phyloP scores from a whole-genome alignment of 2,113 vertebrate species.

The Thymallus thymallus region DNA sequence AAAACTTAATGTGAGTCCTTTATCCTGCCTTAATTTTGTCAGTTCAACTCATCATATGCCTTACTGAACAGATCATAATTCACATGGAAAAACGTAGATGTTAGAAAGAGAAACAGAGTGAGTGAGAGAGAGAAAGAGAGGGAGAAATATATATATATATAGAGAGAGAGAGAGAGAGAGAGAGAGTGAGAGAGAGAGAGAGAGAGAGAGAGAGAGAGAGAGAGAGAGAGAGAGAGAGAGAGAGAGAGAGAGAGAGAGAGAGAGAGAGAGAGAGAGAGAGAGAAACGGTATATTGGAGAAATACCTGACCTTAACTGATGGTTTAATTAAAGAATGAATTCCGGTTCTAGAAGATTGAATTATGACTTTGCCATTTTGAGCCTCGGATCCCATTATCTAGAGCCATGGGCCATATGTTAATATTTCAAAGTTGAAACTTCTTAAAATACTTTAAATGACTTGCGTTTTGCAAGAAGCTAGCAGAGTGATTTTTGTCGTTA shows the following conservation, averaged over 20 bases:
- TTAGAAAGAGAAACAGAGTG: background rate
- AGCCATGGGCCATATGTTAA: slow-evolving; percentile 61
- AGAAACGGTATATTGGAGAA: slow-evolving; percentile 36
- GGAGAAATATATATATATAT: too few species aligned
- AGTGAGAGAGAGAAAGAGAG: too few species aligned
- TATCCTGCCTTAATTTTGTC: slow-evolving; percentile 47
- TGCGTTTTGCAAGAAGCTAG: slow-evolving; percentile 25
- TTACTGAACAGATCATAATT: slow-evolving; percentile 63
- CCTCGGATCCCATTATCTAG: slow-evolving; percentile 53
- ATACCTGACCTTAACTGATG: slow-evolving; percentile 62
- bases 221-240: too few species aligned
- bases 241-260: too few species aligned
- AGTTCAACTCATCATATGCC: slow-evolving; percentile 53
- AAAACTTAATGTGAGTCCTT: slow-evolving; percentile 50
- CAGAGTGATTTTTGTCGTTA: slow-evolving; percentile 37
- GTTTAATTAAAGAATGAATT: slow-evolving; percentile 49
- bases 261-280: too few species aligned
- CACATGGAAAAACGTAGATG: slow-evolving; percentile 52
- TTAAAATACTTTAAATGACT: slow-evolving; percentile 41
- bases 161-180: too few species aligned
- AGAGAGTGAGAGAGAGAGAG: too few species aligned
- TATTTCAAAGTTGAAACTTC: slow-evolving; percentile 44
- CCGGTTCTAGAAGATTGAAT: slow-evolving; percentile 58
- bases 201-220: too few species aligned
- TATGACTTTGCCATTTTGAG: slow-evolving; percentile 67